Evolutionary conservation across 2,888 invertebrate species (phyloP).

Genomic region (Perdita meconis): DNA sequence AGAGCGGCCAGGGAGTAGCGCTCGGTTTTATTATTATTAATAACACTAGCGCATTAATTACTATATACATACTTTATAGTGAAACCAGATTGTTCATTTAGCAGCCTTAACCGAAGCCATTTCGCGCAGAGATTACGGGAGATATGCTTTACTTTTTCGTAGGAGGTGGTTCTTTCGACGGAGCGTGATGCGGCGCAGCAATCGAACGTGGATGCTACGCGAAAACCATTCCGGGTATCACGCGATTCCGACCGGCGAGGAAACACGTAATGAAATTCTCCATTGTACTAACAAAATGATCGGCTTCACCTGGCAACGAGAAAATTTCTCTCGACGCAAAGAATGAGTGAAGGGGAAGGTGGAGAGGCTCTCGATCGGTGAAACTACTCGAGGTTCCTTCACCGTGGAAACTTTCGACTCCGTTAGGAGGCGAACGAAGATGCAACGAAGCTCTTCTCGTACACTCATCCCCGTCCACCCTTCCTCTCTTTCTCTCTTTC

Average conservation of each 20-base stretch:
- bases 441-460: conserved; percentile 68
- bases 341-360: conserved; percentile 62
- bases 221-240: not conserved
- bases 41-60: no score
- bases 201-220: not conserved
- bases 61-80: no score
- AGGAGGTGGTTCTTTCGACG: not conserved
- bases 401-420: conserved; percentile 73
- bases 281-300: conserved; percentile 55
- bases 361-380: conserved; percentile 73
- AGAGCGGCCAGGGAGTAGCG: no score
- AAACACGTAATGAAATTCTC: conserved; percentile 62
- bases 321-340: conserved; percentile 65
- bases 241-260: not conserved
- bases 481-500: conserved; percentile 25
- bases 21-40: no score
- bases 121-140: no score
- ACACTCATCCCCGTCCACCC: conserved; percentile 49
- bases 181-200: not conserved
- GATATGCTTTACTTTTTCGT: no score
- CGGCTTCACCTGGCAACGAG: conserved; percentile 63
- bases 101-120: no score
- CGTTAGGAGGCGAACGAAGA: conserved; percentile 64
- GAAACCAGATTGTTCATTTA: no score
- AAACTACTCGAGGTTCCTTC: conserved; percentile 74